Percentiles rank a stretch among this genome's conserved stretches.
Conservation (phyloP, 64 coral and sea anemone species). For the Anthopleura sola region DNA sequence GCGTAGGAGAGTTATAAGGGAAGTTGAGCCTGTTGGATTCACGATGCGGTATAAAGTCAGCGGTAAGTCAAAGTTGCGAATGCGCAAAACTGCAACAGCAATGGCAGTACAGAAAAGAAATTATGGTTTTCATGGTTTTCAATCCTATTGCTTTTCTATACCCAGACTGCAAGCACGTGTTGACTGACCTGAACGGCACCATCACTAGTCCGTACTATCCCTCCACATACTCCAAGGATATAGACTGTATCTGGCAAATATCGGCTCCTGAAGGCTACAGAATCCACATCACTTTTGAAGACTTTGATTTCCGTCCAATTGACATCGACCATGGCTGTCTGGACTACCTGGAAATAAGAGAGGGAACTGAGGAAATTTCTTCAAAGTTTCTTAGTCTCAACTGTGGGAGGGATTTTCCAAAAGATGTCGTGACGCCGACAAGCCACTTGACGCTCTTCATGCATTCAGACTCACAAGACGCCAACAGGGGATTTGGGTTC, state of each 20-base stretch:
- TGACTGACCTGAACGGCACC: constrained; percentile 36
- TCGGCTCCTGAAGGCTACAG: constrained; percentile 21
- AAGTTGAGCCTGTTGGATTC: constrained; percentile 10
- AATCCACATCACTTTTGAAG: constrained; percentile 36
- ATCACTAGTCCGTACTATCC: constrained; percentile 46
- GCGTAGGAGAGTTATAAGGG: background rate
- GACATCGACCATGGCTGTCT: constrained; percentile 33
- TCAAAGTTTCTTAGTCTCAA: constrained; percentile 17
- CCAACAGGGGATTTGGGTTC: background rate
- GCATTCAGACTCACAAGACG: background rate
- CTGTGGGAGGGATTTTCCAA: constrained; percentile 18
- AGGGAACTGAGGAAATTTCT: constrained; percentile 4
- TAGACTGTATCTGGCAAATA: constrained; percentile 54
- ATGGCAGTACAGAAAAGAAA: background rate
- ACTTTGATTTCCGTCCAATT: constrained; percentile 43
- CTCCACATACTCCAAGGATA: constrained; percentile 6
- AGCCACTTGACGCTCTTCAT: background rate
- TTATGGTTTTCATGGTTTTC: background rate
- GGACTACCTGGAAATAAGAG: constrained; percentile 43
- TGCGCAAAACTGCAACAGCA: background rate
- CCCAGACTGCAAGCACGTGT: constrained; percentile 5
- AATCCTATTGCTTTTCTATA: background rate
- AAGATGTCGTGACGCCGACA: background rate
- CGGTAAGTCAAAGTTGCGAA: background rate
- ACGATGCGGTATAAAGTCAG: constrained; percentile 4